Evolutionary conservation across 2,888 invertebrate species (phyloP).

Genomic region (Eupithecia centaureata): DNA sequence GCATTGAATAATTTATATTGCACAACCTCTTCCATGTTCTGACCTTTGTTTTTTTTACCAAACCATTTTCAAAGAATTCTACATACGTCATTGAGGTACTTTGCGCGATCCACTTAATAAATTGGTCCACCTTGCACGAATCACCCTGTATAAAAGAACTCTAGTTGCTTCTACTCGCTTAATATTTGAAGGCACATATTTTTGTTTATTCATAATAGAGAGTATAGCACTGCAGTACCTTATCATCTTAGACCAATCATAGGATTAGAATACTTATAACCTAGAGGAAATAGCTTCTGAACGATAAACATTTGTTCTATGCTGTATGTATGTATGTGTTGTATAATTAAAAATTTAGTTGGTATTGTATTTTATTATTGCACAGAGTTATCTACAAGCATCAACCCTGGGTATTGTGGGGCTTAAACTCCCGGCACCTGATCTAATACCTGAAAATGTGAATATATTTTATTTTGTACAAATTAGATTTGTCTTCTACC

Average conservation of each 20-base stretch:
- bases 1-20: background rate
- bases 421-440: background rate
- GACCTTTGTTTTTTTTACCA: background rate
- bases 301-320: too few relatives aligned
- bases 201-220: conserved; percentile 22
- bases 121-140: conserved; percentile 7
- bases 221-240: too few relatives aligned
- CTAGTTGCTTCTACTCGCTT: conserved; percentile 11
- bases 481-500: conserved; percentile 45
- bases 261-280: too few relatives aligned
- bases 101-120: too few relatives aligned
- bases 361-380: too few relatives aligned
- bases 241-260: too few relatives aligned
- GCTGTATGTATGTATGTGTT: too few relatives aligned
- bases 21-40: background rate
- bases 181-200: conserved; percentile 30
- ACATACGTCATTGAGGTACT: too few relatives aligned
- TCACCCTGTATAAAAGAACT: conserved; percentile 12
- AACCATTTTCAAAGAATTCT: background rate
- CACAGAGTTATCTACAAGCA: background rate
- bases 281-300: too few relatives aligned
- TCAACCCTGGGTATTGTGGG: background rate
- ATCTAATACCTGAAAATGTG: conserved; percentile 6
- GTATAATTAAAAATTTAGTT: too few relatives aligned
- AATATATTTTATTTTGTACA: conserved; percentile 43